Percentiles rank a stretch among this genome's conserved stretches.
These are phyloP conservation scores for Pelodiscus sinensis DNA, from an alignment of 2,113 vertebrate species.

Conservation along the genomic window DNA sequence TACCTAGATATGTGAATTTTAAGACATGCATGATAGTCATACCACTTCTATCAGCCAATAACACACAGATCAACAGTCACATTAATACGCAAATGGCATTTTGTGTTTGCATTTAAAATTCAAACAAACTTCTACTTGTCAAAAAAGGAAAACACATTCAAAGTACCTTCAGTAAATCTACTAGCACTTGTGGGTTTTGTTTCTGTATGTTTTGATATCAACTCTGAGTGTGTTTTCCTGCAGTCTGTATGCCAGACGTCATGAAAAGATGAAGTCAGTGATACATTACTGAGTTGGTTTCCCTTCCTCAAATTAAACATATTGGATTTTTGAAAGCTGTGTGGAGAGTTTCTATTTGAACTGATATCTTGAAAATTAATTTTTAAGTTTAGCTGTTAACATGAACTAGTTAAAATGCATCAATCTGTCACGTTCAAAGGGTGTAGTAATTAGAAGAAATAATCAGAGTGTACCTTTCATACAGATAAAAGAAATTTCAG, in stretches of 20 bases:
- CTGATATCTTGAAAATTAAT: neutral
- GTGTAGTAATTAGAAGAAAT: neutral
- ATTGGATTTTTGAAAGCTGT: neutral
- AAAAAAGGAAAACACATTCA: neutral
- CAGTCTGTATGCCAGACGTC: neutral
- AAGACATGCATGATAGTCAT: accelerated
- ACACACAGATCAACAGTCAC: accelerated
- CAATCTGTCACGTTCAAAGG: neutral
- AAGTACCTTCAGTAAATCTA: neutral
- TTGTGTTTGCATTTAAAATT: neutral
- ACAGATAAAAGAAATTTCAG: neutral
- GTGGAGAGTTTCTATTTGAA: neutral
- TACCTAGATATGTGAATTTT: neutral
- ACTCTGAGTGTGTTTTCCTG: neutral
- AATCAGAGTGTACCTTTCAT: neutral
- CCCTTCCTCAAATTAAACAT: neutral
- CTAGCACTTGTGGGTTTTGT: neutral
- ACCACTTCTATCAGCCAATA: neutral
- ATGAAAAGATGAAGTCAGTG: neutral
- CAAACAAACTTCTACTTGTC: neutral
- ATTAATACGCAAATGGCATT: neutral
- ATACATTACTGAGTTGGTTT: neutral
- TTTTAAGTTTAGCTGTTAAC: accelerated
- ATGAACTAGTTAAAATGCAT: neutral
- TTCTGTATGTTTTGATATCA: neutral